Percentiles rank a stretch among this genome's conserved stretches.
Evolutionary conservation across 2,797 vertebrate genomes (phyloP).

Genomic region (Poeciliopsis presidionis): DNA sequence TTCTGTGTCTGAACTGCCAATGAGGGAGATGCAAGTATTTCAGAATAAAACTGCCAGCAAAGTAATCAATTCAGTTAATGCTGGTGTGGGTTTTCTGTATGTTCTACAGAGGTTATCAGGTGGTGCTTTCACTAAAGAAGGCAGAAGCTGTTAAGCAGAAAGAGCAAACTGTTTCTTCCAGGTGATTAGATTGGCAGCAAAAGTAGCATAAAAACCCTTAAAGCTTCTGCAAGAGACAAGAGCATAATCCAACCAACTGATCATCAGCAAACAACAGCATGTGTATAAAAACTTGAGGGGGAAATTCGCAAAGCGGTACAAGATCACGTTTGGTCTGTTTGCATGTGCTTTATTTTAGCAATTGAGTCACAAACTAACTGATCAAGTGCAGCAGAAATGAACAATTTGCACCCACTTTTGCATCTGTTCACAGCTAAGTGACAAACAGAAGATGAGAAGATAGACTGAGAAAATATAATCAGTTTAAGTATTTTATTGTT

Average conservation of each 20-base stretch:
- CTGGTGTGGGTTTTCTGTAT: not conserved
- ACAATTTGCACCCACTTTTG: not conserved
- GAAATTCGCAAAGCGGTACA: not conserved
- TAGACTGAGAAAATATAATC: not conserved
- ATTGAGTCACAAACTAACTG: not conserved
- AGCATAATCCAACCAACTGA: not conserved
- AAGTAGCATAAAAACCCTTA: not conserved
- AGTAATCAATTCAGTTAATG: constrained; percentile 1
- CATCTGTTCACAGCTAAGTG: not conserved
- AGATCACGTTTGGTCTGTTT: not conserved
- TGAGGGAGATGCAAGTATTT: not conserved
- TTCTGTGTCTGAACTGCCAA: not conserved
- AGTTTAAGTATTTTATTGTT: not conserved
- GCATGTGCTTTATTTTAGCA: not conserved
- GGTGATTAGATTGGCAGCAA: not conserved
- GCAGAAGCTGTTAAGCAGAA: not conserved
- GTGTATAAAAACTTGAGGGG: not conserved
- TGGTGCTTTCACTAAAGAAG: not conserved
- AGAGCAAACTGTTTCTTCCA: not conserved
- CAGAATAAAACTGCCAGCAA: not conserved
- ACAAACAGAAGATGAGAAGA: not conserved
- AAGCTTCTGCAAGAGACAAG: not conserved
- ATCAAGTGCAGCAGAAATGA: not conserved
- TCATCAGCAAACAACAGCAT: not conserved
- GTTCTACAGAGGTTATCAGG: constrained; percentile 1